Percentiles rank a stretch among this genome's conserved stretches.
These are phyloP conservation scores for Hemicordylus capensis DNA, from an alignment of 2,113 vertebrate genomes.

Conservation along the genomic window DNA sequence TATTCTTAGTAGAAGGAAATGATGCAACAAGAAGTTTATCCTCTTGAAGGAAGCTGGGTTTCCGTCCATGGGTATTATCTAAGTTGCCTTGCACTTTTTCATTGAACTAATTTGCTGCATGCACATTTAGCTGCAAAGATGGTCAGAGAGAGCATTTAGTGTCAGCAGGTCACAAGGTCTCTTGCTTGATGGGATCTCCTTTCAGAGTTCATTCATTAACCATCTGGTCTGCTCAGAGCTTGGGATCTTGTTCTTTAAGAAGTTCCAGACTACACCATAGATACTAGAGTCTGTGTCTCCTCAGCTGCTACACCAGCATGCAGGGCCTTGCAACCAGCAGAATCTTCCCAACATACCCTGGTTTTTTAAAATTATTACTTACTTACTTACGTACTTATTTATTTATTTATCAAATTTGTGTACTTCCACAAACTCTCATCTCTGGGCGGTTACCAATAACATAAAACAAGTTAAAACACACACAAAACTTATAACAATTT, in stretches of 20 bases:
- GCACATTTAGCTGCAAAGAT: slow-evolving; percentile 5
- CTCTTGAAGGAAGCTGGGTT: slow-evolving; percentile 69
- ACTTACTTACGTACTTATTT: no score
- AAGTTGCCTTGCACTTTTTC: slow-evolving; percentile 15
- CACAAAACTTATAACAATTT: no score
- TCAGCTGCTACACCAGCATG: neutral
- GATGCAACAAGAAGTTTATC: slow-evolving; percentile 65
- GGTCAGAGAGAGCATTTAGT: neutral
- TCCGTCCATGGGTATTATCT: slow-evolving; percentile 51
- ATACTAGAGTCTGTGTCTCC: neutral
- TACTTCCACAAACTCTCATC: no score
- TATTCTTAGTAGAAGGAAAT: slow-evolving; percentile 71
- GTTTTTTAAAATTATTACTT: no score
- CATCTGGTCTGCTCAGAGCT: neutral
- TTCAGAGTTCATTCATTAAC: slow-evolving; percentile 22
- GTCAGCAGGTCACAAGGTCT: slow-evolving; percentile 10
- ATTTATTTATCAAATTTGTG: no score
- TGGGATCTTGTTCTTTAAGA: neutral
- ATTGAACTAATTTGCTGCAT: slow-evolving; percentile 2
- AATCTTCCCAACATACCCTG: neutral
- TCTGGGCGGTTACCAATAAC: no score
- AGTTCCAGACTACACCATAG: neutral
- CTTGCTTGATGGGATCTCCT: slow-evolving; percentile 10
- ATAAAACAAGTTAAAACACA: no score
- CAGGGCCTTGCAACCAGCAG: neutral